Conservation (phyloP, 2,113 vertebrate species). For the Pituophis catenifer region DNA sequence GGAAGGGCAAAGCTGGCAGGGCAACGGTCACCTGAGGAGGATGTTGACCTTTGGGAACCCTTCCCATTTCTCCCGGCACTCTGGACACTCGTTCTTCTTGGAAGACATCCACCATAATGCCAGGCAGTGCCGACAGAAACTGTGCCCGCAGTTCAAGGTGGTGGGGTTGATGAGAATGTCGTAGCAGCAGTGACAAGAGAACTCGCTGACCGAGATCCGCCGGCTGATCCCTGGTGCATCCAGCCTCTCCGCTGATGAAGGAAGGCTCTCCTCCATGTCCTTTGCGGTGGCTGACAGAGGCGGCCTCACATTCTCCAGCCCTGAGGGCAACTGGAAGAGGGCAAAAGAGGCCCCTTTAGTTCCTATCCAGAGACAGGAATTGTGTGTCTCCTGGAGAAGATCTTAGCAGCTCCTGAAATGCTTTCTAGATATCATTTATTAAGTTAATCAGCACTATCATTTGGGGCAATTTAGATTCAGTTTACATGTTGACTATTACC, state of each 20-base stretch:
- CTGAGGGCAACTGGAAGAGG: constrained; percentile 43
- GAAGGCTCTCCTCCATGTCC: constrained; percentile 66
- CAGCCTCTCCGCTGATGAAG: neutral
- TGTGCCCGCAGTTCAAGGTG: constrained; percentile 94
- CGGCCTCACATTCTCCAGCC: constrained; percentile 19
- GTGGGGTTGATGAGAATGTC: constrained; percentile 91
- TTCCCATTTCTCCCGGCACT: constrained; percentile 93
- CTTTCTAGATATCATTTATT: neutral
- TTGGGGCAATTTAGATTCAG: neutral
- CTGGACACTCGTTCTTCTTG: constrained; percentile 89
- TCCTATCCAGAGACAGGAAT: neutral
- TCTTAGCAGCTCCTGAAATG: neutral
- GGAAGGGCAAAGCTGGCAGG: neutral
- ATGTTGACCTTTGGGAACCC: constrained; percentile 96
- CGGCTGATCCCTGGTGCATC: neutral
- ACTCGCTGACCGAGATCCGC: constrained; percentile 79
- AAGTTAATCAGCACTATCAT: neutral
- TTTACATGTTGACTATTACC: neutral
- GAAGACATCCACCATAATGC: constrained; percentile 91
- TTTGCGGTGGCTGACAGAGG: neutral
- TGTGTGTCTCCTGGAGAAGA: neutral
- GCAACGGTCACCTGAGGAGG: constrained; percentile 80
- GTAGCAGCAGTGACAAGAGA: constrained; percentile 93
- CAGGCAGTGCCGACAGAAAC: constrained; percentile 92
- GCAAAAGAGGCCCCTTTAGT: neutral